Evolutionary conservation across 2,113 vertebrate genomes (phyloP).

Genomic region (Barnardius zonarius): DNA sequence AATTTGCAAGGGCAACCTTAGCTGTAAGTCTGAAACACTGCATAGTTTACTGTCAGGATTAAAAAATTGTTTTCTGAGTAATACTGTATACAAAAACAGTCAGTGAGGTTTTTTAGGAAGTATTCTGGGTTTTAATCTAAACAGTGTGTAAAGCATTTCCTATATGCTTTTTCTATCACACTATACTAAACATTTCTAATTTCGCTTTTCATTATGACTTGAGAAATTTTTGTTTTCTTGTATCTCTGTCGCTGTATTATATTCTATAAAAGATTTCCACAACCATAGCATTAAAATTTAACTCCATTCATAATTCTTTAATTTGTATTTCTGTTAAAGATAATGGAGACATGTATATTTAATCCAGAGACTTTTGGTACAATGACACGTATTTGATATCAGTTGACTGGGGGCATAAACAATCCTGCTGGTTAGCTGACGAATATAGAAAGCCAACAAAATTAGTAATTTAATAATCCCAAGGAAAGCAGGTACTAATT

Average conservation of each 20-base stretch:
- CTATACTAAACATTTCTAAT: not conserved
- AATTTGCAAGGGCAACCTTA: not conserved
- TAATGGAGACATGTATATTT: not conserved
- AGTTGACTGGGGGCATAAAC: not conserved
- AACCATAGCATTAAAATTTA: not conserved
- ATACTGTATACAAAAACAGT: not conserved
- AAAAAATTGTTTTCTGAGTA: slow-evolving; percentile 3
- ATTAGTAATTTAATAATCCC: not conserved
- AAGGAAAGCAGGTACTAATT: not conserved
- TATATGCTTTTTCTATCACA: not conserved
- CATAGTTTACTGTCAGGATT: not conserved
- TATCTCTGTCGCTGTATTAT: not conserved
- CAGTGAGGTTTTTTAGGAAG: not conserved
- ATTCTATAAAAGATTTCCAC: not conserved
- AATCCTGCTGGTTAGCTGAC: not conserved
- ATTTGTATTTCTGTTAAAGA: not conserved
- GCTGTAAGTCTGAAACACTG: not conserved
- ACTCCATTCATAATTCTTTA: not conserved
- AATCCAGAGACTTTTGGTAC: not conserved
- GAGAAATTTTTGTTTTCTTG: not conserved
- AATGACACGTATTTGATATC: not conserved
- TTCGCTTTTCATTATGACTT: not conserved
- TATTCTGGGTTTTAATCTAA: not conserved
- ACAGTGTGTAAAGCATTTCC: not conserved
- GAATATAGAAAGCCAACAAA: not conserved